These are phyloP conservation scores for Acinonyx jubatus DNA, from an alignment of 2,113 vertebrate genomes.

Conservation along the genomic window DNA sequence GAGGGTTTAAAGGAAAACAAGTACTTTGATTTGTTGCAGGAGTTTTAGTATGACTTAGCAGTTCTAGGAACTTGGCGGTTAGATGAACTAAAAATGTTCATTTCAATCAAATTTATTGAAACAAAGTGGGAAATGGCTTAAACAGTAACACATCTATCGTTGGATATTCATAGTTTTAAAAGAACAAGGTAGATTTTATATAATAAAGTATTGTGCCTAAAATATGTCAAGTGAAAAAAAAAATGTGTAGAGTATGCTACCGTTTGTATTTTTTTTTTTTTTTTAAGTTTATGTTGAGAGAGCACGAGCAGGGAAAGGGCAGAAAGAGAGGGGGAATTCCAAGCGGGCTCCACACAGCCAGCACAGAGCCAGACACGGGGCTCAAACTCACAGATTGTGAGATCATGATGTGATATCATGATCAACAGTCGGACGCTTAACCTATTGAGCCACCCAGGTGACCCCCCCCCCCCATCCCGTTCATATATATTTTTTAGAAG, in stretches of 20 bases:
- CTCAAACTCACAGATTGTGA: no score
- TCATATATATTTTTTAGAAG: background rate
- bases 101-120: background rate
- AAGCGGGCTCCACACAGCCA: no score
- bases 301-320: no score
- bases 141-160: background rate
- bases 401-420: no score
- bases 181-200: background rate
- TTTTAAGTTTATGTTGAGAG: no score
- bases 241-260: background rate
- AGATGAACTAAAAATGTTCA: background rate
- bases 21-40: background rate
- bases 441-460: no score
- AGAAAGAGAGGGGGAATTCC: no score
- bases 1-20: background rate
- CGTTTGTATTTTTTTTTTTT: background rate
- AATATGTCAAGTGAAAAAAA: background rate
- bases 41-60: background rate
- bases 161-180: background rate
- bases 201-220: background rate
- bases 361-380: no score
- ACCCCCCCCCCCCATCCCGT: no score
- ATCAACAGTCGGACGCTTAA: no score
- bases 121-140: background rate
- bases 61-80: background rate